Base-by-base conservation (phyloP, 2,888 invertebrate genomes). In the Lamproptera curius region DNA sequence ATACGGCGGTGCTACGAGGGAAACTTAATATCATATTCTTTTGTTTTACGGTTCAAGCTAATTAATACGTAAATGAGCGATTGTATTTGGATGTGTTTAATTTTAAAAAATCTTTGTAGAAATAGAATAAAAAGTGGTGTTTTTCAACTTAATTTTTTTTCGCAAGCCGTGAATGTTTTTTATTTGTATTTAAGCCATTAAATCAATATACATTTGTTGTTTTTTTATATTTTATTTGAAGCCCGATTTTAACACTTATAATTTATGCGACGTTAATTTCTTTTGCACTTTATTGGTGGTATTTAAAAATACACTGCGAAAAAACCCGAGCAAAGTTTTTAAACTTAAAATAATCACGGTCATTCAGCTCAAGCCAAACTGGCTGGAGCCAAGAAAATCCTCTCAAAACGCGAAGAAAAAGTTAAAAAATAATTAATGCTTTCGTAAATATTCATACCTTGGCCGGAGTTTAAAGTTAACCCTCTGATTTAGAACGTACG, bases 401-500 rank as follows among this genome's bases (percentile, higher is more conserved):
- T 77, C 82, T 84, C 81, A 82, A 77, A 49, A 69, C 65, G 73
- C 70, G 76, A 75, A 75, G 77, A 82, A n/a, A n/a, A 87, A 88
- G 85, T 86, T 88, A 86, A 88, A 87, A 88, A 88, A 88, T 88
- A 87, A 88, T 88, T 87, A 88, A 88, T 87, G 84, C 87, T 84
- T 88, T 85, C 88, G 88, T 88, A 88, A 88, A 88, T 88, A 88
- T 88, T 88, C 88, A 88, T 88, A 88, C 86, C 84, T 84, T 73
- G 73, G 75, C 72, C 58, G 70, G 73, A 83, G 83, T 84, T 84
- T 76, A 73, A 76, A 83, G 79, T 82, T 83, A 83, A 81, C 81
- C 76, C 80, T 73, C 70, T 54, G 46, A 39, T 48, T 55, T 38
- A 58, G 62, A 41, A 70, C 49, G 61, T 54, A 76, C 60, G 53